Evolutionary conservation across 2,888 invertebrate genomes (phyloP), one percentile per base, ranked within the genome.

Genomic region (Drosophila neutralis): DNA sequence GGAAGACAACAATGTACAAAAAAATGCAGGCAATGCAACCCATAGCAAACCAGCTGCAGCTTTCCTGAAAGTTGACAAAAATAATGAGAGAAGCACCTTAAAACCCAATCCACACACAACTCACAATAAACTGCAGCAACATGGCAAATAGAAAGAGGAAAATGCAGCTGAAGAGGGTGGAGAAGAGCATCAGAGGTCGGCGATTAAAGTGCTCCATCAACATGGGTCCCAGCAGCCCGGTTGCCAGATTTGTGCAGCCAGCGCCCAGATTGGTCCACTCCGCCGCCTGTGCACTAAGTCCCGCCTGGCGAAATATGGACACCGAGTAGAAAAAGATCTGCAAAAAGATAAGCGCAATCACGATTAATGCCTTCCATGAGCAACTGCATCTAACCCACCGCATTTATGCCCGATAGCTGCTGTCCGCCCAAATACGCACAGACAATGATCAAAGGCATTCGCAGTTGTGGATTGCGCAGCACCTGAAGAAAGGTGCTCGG

Each of bases 341-440:
- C 5, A 81, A 73, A 4, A 45, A 36, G 4, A 42, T 21, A 31
- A 51, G 49, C 11, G 52, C 5, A 15, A 13, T 15, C 8, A 29
- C n/a, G 4, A 13, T 33, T 66, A 21, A 24, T n/a, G 2, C 10
- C 4, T 38, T 38, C 11, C 11, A 29, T 10, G 40, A 24, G 6
- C 4, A 59, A 5, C 10, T 54, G n/a, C 7, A 35, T 1, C 27
- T 4, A 69, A 94, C 94, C 94, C 92, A 97, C 97, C 74, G 97
- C 97, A 93, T 98, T 98, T 71, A 98, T 97, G 56, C 98, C 98
- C 78, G 96, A 96, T 68, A 98, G 94, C 93, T 98, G 98, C 93
- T 98, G 98, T 0, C 98, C 97, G 18, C 96, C 95, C 59, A 91
- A 83, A 94, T 97, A 94, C 68, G 95, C 94, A 87, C 96, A 95